Conservation (phyloP, 2,113 vertebrate species). For the Carassius gibelio region DNA sequence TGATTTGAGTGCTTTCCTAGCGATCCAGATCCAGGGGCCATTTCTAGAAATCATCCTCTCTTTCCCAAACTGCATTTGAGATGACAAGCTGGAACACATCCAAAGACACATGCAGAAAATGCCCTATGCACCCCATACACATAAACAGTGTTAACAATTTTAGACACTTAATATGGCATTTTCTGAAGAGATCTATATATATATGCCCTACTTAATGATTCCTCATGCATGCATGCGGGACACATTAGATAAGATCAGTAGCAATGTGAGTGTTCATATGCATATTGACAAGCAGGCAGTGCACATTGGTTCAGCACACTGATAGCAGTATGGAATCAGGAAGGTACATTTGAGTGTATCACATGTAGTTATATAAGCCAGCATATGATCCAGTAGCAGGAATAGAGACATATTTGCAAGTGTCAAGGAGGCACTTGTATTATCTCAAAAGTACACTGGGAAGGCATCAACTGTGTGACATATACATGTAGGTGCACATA, state of each 20-base stretch:
- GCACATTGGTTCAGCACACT: neutral
- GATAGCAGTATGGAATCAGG: neutral
- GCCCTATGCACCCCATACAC: slow-evolving; percentile 6
- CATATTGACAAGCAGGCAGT: neutral
- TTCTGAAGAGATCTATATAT: slow-evolving; percentile 6
- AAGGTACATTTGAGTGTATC: slow-evolving; percentile 34
- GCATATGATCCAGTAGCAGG: slow-evolving; percentile 34
- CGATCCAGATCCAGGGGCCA: slow-evolving; percentile 7
- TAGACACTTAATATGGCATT: neutral
- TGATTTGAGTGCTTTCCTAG: neutral
- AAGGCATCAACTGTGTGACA: slow-evolving; percentile 33
- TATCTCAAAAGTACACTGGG: slow-evolving; percentile 10
- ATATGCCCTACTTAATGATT: slow-evolving; percentile 23
- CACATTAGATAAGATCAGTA: neutral
- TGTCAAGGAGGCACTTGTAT: slow-evolving; percentile 29
- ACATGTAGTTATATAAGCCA: slow-evolving; percentile 39
- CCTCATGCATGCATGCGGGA: slow-evolving; percentile 12
- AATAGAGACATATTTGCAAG: slow-evolving; percentile 36
- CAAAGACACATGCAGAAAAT: slow-evolving; percentile 10
- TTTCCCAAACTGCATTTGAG: slow-evolving; percentile 20
- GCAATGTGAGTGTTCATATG: neutral
- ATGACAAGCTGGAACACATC: slow-evolving; percentile 14
- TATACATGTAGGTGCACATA: slow-evolving; percentile 38
- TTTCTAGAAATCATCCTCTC: slow-evolving; percentile 10
- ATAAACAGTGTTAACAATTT: slow-evolving; percentile 23